phyloP scores from a whole-genome alignment of 2,888 invertebrate species.

The Andrena dorsata region DNA sequence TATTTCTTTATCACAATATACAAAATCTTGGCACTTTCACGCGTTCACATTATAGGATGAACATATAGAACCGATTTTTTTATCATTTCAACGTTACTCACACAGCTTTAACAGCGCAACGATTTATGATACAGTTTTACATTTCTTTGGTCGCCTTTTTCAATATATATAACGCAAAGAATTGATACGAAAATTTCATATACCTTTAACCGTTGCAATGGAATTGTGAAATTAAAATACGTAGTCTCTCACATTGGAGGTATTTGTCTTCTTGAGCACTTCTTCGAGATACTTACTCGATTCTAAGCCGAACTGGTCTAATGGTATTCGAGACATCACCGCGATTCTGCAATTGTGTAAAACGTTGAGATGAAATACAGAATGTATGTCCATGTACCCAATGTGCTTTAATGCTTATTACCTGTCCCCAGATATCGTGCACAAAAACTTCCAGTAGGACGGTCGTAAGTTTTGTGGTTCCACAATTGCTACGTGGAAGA shows the following conservation, averaged over 20 bases:
- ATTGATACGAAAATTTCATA: conserved; percentile 11
- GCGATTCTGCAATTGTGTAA: conserved; percentile 86
- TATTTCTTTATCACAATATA: conserved; percentile 61
- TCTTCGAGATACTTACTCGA: conserved; percentile 86
- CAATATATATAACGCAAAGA: neutral
- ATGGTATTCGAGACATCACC: conserved; percentile 86
- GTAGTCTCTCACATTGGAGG: conserved; percentile 78
- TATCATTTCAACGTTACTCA: neutral
- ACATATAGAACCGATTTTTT: conserved; percentile 6
- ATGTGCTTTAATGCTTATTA: conserved; percentile 72
- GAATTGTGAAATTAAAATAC: conserved; percentile 77
- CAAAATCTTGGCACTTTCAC: conserved; percentile 74
- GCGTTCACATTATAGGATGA: conserved; percentile 27
- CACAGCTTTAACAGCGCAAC: neutral
- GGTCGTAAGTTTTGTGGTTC: conserved; percentile 92
- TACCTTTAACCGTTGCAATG: neutral
- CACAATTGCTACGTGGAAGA: conserved; percentile 92
- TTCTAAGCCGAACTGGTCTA: conserved; percentile 88
- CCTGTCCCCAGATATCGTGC: conserved; percentile 90
- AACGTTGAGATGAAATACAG: neutral
- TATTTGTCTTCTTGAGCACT: conserved; percentile 85
- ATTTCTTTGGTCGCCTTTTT: conserved; percentile 57
- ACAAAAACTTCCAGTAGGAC: conserved; percentile 94
- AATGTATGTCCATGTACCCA: neutral
- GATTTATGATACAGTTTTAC: neutral